Conservation (phyloP, 2,888 invertebrate genomes). For the Barypeithes pellucidus region DNA sequence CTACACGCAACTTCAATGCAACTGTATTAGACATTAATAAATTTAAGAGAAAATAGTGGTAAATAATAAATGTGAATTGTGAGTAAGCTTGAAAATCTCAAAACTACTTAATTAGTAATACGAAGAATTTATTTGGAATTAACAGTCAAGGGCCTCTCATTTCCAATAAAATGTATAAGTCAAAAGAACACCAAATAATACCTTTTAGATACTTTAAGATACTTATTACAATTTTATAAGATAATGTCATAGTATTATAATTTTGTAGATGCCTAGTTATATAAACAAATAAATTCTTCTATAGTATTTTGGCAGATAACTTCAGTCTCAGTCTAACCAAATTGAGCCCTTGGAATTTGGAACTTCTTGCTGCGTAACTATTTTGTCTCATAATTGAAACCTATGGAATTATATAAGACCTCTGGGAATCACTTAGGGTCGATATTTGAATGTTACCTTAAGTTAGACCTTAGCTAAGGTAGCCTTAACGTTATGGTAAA, state of each 20-base stretch:
- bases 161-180: no score
- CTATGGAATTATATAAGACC: no score
- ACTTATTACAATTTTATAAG: background rate
- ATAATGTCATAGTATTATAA: background rate
- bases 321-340: background rate
- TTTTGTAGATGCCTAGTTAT: background rate
- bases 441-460: no score
- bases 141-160: background rate
- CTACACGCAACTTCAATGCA: slow-evolving; percentile 12
- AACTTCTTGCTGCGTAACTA: no score
- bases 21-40: background rate
- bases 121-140: slow-evolving; percentile 1
- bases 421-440: no score
- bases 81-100: slow-evolving; percentile 8
- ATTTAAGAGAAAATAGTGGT: background rate
- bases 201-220: no score
- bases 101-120: background rate
- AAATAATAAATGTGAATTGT: slow-evolving; percentile 1
- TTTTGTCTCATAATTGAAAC: no score
- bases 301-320: background rate
- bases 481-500: no score
- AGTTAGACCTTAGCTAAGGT: no score
- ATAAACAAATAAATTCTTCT: background rate
- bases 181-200: no score
- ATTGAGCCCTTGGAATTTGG: no score